Base-by-base conservation (phyloP, 2,888 invertebrate species). In the Lucinisca nassula region DNA sequence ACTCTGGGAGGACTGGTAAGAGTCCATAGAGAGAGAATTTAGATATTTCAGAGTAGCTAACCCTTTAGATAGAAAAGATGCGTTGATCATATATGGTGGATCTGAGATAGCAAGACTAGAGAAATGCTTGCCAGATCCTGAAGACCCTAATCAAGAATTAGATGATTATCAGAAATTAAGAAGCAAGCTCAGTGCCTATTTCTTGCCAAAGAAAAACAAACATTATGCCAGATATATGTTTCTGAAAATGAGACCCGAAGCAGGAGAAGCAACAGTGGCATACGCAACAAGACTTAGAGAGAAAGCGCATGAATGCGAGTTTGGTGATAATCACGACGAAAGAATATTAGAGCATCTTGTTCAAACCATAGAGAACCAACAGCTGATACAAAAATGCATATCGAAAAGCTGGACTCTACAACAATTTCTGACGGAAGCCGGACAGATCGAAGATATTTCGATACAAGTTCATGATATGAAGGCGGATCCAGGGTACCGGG, bases 1-100 rank as follows among this genome's bases (percentile, higher is more conserved):
- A 61, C 61, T 61, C 61, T 61, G 61, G 61, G 61, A 61, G 17
- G 61, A 61, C 61, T 61, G 61, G 61, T 61, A 27, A 61, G 55
- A 55, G n/a, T 55, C n/a, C 55, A 55, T 55, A n/a, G 55, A 55
- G n/a, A 55, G 55, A 55, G 55, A 55, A 55, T 55, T 55, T 21
- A 55, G 10, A 55, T 55, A n/a, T n/a, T 55, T 55, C 55, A 55
- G n/a, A n/a, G n/a, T n/a, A n/a, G n/a, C n/a, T n/a, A n/a, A n/a
- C n/a, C n/a, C n/a, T n/a, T n/a, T n/a, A n/a, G 61, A 61, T 30
- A 61, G 61, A 8, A 24, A 61, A 61, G 61, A 61, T 61, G 61
- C 61, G 6, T 61, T 61, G 30, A 61, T 27, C 27, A 61, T 61
- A 30, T 61, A 61, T 17, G 61, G 61, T 4, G 61, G 61, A 61